Percentiles rank a stretch among this genome's conserved stretches.
phyloP scores from a whole-genome alignment of 2,888 invertebrate species.

The Hylaea fasciaria region DNA sequence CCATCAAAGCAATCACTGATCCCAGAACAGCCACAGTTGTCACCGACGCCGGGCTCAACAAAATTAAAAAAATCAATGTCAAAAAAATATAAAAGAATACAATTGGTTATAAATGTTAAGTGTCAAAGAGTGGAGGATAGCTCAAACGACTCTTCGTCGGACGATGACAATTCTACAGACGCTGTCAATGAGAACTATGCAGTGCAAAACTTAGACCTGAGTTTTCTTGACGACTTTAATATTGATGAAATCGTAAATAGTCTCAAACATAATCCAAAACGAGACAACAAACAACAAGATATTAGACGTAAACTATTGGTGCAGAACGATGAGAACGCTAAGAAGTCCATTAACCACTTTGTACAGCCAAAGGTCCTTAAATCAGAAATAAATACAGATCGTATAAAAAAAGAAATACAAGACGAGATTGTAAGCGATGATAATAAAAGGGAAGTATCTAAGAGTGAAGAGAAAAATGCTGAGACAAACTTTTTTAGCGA shows the following conservation, averaged over 20 bases:
- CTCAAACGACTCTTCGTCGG: constrained; percentile 40
- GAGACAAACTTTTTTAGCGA: not conserved
- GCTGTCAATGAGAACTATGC: constrained; percentile 14
- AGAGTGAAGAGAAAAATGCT: not conserved
- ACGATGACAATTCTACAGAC: constrained; percentile 33
- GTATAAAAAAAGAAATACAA: too few relatives aligned
- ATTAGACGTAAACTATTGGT: not conserved
- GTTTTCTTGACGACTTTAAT: constrained; percentile 71
- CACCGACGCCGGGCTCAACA: constrained; percentile 20
- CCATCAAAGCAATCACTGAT: too few relatives aligned
- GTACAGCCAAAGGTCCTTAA: constrained; percentile 22
- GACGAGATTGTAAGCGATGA: not conserved
- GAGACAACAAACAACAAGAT: constrained; percentile 14
- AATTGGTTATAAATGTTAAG: constrained; percentile 59
- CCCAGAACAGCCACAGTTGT: not conserved
- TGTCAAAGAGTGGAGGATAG: constrained; percentile 40
- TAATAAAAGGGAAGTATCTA: not conserved
- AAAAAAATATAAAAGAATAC: constrained; percentile 52
- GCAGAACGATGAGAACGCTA: constrained; percentile 3
- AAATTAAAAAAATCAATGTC: constrained; percentile 42
- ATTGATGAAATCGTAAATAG: constrained; percentile 69
- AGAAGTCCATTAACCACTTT: not conserved
- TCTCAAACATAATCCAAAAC: constrained; percentile 48
- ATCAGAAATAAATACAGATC: constrained; percentile 22
- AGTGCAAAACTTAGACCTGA: constrained; percentile 54